A percentile compares a stretch with the other conserved stretches of the same genome.
Conservation (phyloP, 2,797 vertebrate genomes). For the Hybognathus amarus region DNA sequence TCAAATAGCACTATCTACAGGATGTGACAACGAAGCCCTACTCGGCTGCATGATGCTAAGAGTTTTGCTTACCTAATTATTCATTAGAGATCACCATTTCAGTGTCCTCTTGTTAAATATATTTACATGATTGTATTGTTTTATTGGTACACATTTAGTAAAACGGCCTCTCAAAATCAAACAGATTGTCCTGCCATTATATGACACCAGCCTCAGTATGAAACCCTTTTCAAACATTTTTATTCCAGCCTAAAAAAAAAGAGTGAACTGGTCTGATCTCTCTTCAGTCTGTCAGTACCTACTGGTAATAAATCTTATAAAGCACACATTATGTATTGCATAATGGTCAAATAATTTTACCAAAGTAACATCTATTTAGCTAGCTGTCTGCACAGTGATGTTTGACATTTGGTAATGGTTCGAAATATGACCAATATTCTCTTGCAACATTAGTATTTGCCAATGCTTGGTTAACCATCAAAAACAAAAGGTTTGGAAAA, state of each 20-base stretch:
- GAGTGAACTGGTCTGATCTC: background rate
- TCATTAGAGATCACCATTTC: background rate
- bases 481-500: background rate
- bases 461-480: background rate
- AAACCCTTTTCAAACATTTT: background rate
- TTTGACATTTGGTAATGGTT: background rate
- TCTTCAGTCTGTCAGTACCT: background rate
- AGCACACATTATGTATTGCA: background rate
- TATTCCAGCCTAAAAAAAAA: background rate
- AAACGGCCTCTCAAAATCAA: background rate
- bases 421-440: background rate
- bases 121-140: background rate
- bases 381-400: background rate
- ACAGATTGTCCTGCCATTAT: background rate
- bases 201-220: background rate
- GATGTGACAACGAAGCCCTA: background rate
- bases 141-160: background rate
- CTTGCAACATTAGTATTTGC: background rate
- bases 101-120: background rate
- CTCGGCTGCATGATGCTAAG: background rate
- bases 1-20: conserved; percentile 23
- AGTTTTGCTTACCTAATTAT: background rate
- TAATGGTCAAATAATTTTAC: background rate
- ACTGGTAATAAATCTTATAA: background rate
- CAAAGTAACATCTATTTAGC: background rate